Evolutionary conservation across 2,888 invertebrate genomes (phyloP), one percentile per base, ranked within the genome.

Genomic region (Volucella zonaria): DNA sequence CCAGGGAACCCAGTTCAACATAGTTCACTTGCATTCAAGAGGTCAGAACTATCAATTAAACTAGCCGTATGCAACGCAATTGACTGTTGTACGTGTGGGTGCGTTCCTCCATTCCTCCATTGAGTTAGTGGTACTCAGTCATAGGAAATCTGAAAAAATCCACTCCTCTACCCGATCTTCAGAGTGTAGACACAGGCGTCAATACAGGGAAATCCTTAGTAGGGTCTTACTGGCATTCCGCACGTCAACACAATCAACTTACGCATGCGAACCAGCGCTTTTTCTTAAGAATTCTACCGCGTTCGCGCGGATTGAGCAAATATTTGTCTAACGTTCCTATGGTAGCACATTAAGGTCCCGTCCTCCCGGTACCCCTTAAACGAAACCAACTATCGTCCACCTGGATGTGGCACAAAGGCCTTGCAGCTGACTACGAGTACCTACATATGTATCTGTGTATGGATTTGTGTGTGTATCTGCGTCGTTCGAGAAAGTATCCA

Each of bases 261-360:
- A 82, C 71, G 77, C 82, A 82, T 77, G 77, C 82, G 67, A 66
- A 54, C 15, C 77, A 77, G 77, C 77, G 76, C 76, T 66, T 81
- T 45, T 82, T 82, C 66, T 43, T 51, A 58, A 75, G 80, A 81
- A 81, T 81, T 40, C 80, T 62, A 58, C 68, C 51, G 71, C 31
- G 31, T 31, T 31, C 31, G 31, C 31, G 31, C 64, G 66, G 66
- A 71, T 66, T 64, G 71, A 58, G 42, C 66, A 77, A 67, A 77
- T 82, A 82, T 82, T 82, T 82, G 56, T 62, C 82, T 77, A 82
- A 66, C 81, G 77, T 82, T 70, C 40, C 68, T 81, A 49, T 61
- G 68, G 58, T 18, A 23, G 47, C 54, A 45, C 51, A 78, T 31
- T 47, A 62, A n/a, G 45, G n/a, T 8, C 10, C 54, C 14, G 31